Conservation (phyloP, 2,113 vertebrate species). For the Dasyornis broadbenti region DNA sequence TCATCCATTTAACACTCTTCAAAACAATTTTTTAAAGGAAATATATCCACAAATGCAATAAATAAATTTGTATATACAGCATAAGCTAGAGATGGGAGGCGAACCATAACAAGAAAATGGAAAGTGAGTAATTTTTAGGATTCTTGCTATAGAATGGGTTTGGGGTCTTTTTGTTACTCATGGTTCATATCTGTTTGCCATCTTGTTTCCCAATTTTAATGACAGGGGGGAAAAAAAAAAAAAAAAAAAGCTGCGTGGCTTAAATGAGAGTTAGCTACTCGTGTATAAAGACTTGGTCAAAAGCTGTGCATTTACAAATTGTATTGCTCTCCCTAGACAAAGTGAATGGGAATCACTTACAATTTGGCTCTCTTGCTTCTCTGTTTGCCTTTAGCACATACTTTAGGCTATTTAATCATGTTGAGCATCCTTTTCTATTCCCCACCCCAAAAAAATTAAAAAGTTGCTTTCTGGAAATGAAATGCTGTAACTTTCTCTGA, state of each 20-base stretch:
- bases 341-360: conserved; percentile 36
- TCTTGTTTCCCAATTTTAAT: conserved; percentile 38
- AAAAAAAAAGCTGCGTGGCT: conserved; percentile 20
- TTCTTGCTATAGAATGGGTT: neutral
- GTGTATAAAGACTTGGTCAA: conserved; percentile 25
- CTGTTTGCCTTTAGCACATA: conserved; percentile 60
- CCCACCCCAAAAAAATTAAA: neutral
- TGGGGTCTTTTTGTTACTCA: conserved; percentile 39
- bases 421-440: neutral
- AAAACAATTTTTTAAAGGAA: neutral
- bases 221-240: no score
- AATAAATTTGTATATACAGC: neutral
- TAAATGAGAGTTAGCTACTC: conserved; percentile 39
- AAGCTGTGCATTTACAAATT: conserved; percentile 43
- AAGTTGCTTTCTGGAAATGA: conserved; percentile 2
- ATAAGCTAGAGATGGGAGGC: neutral
- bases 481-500: neutral
- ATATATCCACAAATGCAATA: neutral
- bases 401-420: conserved; percentile 50
- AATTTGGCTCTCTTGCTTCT: conserved; percentile 26
- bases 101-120: neutral
- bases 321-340: conserved; percentile 16
- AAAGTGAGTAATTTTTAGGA: neutral
- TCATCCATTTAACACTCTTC: neutral
- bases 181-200: conserved; percentile 51